These are phyloP conservation scores for Eulemur rubriventer DNA, from an alignment of 2,797 vertebrate species.

Conservation along the genomic window DNA sequence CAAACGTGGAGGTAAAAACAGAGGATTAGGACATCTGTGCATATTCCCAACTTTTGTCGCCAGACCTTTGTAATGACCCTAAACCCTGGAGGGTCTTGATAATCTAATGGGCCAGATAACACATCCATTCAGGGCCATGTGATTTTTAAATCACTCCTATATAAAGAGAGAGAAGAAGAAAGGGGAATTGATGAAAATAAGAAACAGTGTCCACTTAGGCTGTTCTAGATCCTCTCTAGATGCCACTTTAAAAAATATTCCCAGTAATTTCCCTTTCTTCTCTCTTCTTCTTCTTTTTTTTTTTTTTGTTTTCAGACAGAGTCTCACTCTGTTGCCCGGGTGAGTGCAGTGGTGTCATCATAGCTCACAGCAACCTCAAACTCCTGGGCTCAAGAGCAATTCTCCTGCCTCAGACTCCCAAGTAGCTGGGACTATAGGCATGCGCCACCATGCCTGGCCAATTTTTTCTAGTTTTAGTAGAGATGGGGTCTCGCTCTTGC, in stretches of 20 bases:
- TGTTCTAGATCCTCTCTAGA: background rate
- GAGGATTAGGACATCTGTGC: background rate
- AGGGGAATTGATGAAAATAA: background rate
- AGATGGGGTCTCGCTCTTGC: too few species aligned
- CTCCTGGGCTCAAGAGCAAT: too few species aligned
- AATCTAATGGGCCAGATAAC: background rate
- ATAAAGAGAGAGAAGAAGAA: background rate
- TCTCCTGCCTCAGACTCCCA: too few species aligned
- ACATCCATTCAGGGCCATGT: background rate
- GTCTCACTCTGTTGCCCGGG: too few species aligned
- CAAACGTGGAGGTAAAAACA: background rate
- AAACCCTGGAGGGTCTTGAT: background rate
- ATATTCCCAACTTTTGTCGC: background rate
- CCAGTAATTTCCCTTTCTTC: background rate
- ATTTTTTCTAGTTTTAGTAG: too few species aligned
- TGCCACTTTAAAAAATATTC: background rate
- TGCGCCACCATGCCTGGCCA: too few species aligned
- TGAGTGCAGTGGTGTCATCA: too few species aligned
- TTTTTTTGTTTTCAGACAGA: too few species aligned
- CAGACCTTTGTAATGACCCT: background rate
- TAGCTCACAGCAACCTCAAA: too few species aligned
- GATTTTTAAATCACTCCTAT: conserved; percentile 28
- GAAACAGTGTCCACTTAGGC: background rate
- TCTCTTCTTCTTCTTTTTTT: too few species aligned
- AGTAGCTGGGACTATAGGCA: too few species aligned